These are phyloP conservation scores for Darevskia nairensis DNA, from an alignment of 2,797 vertebrate genomes.

Conservation along the genomic window DNA sequence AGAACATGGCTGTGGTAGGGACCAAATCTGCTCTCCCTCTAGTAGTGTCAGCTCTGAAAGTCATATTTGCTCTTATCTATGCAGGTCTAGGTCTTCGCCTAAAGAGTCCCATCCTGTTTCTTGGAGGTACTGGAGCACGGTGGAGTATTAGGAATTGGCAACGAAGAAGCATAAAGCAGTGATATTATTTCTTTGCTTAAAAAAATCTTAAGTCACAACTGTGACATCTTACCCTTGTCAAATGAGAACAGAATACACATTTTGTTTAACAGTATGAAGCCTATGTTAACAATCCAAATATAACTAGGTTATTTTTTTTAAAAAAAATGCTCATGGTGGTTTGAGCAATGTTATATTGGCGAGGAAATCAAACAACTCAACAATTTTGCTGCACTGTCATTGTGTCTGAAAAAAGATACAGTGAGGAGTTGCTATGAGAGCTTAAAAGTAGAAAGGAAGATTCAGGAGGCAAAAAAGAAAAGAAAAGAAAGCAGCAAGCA, in stretches of 20 bases:
- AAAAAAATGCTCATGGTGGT: conserved; percentile 43
- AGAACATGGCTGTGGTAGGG: not conserved
- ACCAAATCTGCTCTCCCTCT: not conserved
- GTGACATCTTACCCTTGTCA: not conserved
- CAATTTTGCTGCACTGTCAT: conserved; percentile 63
- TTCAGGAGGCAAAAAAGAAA: conserved; percentile 70
- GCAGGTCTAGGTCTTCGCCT: not conserved
- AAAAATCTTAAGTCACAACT: not conserved
- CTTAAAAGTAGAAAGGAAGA: conserved; percentile 72
- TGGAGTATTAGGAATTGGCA: not conserved
- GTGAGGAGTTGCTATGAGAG: conserved; percentile 64
- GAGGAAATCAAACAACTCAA: conserved; percentile 52
- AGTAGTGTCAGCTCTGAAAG: not conserved
- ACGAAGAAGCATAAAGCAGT: not conserved
- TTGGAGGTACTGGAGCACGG: not conserved
- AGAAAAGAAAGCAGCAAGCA: conserved; percentile 64
- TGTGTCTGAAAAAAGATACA: conserved; percentile 66
- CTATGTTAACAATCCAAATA: conserved; percentile 40
- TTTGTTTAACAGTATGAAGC: conserved; percentile 34
- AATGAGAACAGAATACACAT: conserved; percentile 14
- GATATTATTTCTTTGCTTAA: not conserved
- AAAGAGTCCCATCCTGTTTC: not conserved
- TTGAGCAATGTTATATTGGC: conserved; percentile 33
- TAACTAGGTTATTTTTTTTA: conserved; percentile 42
- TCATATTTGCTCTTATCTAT: not conserved